Conservation (phyloP, 1,140 invertebrate genomes). For the Drosophila oshimai region DNA sequence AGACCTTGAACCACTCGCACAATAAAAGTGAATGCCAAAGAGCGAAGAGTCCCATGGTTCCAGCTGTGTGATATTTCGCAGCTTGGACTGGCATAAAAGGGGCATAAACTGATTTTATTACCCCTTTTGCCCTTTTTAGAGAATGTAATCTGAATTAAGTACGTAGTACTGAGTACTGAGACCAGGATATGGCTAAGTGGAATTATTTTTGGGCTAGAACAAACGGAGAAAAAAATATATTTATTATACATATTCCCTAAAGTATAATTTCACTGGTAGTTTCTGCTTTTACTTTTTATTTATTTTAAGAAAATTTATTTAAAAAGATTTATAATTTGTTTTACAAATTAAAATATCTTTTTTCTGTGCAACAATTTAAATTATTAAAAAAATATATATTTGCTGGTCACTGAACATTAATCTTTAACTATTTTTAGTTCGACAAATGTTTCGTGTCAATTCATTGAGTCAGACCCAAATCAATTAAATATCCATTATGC, state of each 20-base stretch:
- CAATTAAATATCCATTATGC: slow-evolving; percentile 41
- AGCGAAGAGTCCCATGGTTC: background rate
- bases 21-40: slow-evolving; percentile 35
- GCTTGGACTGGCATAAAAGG: slow-evolving; percentile 23
- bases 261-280: background rate
- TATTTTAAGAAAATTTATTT: background rate
- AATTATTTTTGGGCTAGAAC: slow-evolving; percentile 10
- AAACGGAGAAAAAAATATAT: background rate
- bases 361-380: too few relatives aligned
- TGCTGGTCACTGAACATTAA: slow-evolving; percentile 1
- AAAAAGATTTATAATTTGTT: too few relatives aligned
- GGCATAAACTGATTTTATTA: slow-evolving; percentile 35
- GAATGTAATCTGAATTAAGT: slow-evolving; percentile 35
- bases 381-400: slow-evolving; percentile 2
- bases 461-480: slow-evolving; percentile 28
- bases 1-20: slow-evolving; percentile 27
- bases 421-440: slow-evolving; percentile 17
- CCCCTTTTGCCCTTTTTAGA: slow-evolving; percentile 28
- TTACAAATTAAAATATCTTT: too few relatives aligned
- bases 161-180: slow-evolving; percentile 32
- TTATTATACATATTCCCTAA: slow-evolving; percentile 1
- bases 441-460: slow-evolving; percentile 16
- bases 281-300: background rate
- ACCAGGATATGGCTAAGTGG: slow-evolving; percentile 17
- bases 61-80: slow-evolving; percentile 35